Base-by-base conservation (phyloP, 2,888 invertebrate genomes). In the Drosophila pseudotalamancana region DNA sequence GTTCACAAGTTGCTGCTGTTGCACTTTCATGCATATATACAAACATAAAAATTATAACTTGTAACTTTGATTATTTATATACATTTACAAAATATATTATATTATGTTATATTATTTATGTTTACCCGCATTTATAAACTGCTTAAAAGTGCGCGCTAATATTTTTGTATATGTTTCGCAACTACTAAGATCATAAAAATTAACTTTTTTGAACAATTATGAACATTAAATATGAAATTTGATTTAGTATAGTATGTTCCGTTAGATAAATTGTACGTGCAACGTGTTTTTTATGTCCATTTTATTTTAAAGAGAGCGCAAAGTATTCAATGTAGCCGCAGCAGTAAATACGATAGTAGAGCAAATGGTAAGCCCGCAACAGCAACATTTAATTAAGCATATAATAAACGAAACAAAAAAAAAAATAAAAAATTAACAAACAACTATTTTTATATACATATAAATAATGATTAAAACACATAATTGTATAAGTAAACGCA, bases 301-400 rank as follows among this genome's bases (percentile, higher is more conserved):
- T 42, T 37, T 16, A 18, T 46, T 57, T 61, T 54, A 37, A 48
- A 39, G 69, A 70, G 35, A 60, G 80, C 60, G 80, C 72, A 66
- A 75, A 80, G 72, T 72, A 85, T 85, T 79, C 42, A 69, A 57
- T 37, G 53, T 49, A 64, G 55, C 65, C 49, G 56, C 74, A 70
- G 75, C 72, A 69, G 70, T 56, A 57, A 39, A 42, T 63, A 68
- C 69, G 70, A 63, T 72, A 59, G 63, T 79, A 77, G 57, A 77
- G 63, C 66, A 78, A 70, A 69, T 77, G 64, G 68, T 74, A 63
- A 72, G 53, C 67, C 65, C 56, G 68, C 77, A 88, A 79, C 88
- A 88, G 77, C 88, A 84, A 88, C 85, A 80, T 82, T 75, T 80
- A 87, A 87, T 87, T 88, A 88, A 85, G 86, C 75, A 62, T 77